Evolutionary conservation across 2,797 vertebrate species (phyloP).

Genomic region (Vireo griseus): DNA sequence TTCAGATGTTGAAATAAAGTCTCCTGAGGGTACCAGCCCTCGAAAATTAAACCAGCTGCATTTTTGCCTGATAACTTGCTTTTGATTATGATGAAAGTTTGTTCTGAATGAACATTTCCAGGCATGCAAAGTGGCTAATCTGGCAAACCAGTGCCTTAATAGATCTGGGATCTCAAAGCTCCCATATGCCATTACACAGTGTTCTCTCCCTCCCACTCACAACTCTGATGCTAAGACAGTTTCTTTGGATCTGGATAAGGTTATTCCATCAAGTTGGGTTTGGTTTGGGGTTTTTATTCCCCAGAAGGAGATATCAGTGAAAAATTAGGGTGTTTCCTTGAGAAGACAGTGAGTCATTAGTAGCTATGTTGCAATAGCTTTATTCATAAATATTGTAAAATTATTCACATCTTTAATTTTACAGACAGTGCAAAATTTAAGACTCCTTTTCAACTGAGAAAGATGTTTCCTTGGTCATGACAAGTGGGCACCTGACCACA

Average conservation of each 20-base stretch:
- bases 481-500: rapidly evolving
- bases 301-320: not conserved
- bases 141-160: not conserved
- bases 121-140: not conserved
- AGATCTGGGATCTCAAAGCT: not conserved
- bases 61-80: not conserved
- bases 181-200: not conserved
- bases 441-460: not conserved
- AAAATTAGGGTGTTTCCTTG: constrained; percentile 30
- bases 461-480: not conserved
- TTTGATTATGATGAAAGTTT: not conserved
- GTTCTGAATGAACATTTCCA: constrained; percentile 18
- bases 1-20: not conserved
- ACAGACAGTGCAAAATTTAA: not conserved
- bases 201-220: not conserved
- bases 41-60: not conserved
- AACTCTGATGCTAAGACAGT: not conserved
- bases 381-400: constrained; percentile 5
- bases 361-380: not conserved
- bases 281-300: not conserved
- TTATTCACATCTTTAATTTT: not conserved
- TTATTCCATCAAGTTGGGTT: not conserved
- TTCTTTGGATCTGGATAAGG: not conserved
- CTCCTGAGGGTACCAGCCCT: not conserved
- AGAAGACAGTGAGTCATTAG: constrained; percentile 20